Conservation (phyloP, 2,113 vertebrate genomes). For the Atrichornis clamosus region DNA sequence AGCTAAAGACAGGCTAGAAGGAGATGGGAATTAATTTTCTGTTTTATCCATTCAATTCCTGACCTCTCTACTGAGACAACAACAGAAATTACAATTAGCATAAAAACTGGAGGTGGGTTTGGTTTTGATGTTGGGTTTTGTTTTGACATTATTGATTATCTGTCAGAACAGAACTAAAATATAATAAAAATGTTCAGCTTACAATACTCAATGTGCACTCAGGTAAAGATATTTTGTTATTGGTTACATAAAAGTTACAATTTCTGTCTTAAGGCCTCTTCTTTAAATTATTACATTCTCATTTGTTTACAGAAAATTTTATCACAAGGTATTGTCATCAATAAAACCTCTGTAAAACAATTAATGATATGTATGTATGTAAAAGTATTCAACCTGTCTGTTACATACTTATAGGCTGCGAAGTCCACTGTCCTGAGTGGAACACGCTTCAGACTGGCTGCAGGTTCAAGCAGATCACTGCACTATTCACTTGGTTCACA, state of each 20-base stretch:
- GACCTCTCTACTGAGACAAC: not conserved
- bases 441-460: not conserved
- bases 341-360: not conserved
- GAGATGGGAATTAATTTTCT: not conserved
- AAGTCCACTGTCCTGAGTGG: not conserved
- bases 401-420: not conserved
- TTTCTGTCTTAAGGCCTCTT: not conserved
- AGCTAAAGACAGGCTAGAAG: not conserved
- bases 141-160: not conserved
- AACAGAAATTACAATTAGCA: not conserved
- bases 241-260: not conserved
- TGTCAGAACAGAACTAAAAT: not conserved
- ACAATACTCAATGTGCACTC: not conserved
- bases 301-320: not conserved
- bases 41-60: not conserved
- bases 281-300: not conserved
- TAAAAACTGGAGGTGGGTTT: not conserved
- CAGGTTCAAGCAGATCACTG: not conserved
- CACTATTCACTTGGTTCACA: not conserved
- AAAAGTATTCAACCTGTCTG: not conserved
- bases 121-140: not conserved
- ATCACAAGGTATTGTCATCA: not conserved
- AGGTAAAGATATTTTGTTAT: not conserved
- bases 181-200: not conserved
- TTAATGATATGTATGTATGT: not conserved